phyloP scores from a whole-genome alignment of 2,113 vertebrate genomes.

The Campylomormyrus tamandua region DNA sequence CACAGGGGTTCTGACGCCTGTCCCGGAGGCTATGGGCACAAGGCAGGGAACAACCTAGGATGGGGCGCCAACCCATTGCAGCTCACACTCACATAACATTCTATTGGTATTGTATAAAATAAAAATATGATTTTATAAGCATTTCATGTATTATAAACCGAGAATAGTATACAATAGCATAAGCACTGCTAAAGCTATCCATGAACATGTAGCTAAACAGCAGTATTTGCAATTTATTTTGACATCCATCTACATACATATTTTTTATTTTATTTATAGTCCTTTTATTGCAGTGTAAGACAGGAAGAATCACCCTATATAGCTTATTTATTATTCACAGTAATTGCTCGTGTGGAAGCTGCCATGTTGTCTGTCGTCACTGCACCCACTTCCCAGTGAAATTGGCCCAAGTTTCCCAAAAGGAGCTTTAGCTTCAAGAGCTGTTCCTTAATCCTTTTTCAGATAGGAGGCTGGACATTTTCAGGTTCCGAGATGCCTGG shows the following conservation, averaged over 20 bases:
- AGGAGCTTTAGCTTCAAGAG: background rate
- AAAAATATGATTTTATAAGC: too few relatives aligned
- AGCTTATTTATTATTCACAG: background rate
- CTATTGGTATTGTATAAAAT: too few relatives aligned
- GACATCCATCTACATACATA: background rate
- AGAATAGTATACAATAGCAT: background rate
- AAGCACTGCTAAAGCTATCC: background rate
- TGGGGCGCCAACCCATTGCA: too few relatives aligned
- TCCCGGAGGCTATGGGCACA: too few relatives aligned
- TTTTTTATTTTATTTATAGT: background rate
- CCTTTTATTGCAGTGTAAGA: background rate
- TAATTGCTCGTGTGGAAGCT: background rate
- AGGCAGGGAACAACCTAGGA: too few relatives aligned
- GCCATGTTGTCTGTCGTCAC: background rate
- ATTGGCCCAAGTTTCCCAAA: background rate
- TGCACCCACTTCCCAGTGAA: background rate
- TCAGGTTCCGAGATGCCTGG: background rate
- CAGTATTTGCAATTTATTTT: background rate
- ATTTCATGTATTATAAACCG: background rate
- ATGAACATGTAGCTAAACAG: background rate
- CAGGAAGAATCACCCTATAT: background rate
- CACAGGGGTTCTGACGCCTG: too few relatives aligned
- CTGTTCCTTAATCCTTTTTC: background rate
- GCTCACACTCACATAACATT: too few relatives aligned
- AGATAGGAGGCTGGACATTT: background rate